Evolutionary conservation across 2,888 invertebrate genomes (phyloP).

Genomic region (Watsonalla binaria): DNA sequence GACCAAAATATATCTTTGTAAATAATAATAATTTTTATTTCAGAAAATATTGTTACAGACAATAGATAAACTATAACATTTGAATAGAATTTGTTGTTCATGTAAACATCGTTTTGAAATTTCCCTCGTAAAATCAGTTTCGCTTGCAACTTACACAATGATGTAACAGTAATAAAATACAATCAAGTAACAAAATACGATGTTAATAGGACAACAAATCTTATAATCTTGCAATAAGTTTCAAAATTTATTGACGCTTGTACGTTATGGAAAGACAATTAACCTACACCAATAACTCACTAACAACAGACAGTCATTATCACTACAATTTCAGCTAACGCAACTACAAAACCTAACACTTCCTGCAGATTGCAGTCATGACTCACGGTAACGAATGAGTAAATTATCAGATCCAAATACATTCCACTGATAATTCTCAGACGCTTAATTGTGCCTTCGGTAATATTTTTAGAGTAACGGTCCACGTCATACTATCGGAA

Average conservation of each 20-base stretch:
- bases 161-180: no score
- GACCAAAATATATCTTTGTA: no score
- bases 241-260: neutral
- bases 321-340: neutral
- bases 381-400: constrained; percentile 1
- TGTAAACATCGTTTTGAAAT: no score
- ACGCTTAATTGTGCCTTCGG: constrained; percentile 17
- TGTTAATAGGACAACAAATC: neutral
- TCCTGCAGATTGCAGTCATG: neutral
- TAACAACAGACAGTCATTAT: neutral
- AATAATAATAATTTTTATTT: no score
- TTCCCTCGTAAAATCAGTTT: no score
- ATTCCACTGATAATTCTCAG: constrained; percentile 6
- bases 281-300: neutral
- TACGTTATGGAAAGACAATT: no score
- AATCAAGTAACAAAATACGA: neutral
- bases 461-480: constrained; percentile 21
- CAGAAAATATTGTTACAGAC: no score
- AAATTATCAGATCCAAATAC: constrained; percentile 4
- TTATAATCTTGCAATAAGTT: neutral
- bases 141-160: no score
- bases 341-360: neutral
- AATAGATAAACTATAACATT: no score
- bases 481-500: constrained; percentile 21
- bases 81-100: no score